These are phyloP conservation scores for Anas platyrhynchos DNA, from an alignment of 2,113 vertebrate species.

Conservation along the genomic window DNA sequence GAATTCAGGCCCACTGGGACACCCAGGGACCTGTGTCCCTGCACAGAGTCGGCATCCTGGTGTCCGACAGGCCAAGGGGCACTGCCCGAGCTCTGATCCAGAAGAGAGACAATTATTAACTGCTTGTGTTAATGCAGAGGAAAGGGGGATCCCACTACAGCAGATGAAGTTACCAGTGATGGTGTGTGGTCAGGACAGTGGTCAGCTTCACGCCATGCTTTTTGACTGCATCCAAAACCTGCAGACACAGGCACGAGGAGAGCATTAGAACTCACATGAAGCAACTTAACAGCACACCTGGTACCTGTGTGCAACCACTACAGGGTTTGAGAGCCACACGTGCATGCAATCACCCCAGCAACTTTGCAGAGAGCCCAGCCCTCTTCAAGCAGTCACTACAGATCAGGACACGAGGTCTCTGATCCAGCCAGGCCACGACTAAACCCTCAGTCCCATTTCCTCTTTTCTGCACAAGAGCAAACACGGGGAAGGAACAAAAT, in stretches of 20 bases:
- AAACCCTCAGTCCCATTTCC: not conserved
- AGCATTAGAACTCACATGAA: not conserved
- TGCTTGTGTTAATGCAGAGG: not conserved
- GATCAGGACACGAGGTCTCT: fast-evolving
- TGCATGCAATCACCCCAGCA: not conserved
- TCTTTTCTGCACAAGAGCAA: not conserved
- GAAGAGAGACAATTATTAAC: not conserved
- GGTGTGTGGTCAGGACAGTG: slow-evolving; percentile 94
- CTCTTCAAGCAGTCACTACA: fast-evolving
- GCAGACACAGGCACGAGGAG: not conserved
- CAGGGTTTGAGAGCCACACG: not conserved
- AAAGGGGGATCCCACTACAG: not conserved
- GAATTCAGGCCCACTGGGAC: not conserved
- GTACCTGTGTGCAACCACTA: not conserved
- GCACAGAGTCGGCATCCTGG: too few relatives aligned
- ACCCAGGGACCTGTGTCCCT: not conserved
- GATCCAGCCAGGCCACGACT: not conserved
- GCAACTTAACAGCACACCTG: not conserved
- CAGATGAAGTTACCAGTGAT: slow-evolving; percentile 87
- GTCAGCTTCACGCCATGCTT: slow-evolving; percentile 91
- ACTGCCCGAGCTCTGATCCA: not conserved
- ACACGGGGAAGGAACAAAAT: not conserved
- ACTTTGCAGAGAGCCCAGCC: not conserved
- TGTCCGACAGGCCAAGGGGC: not conserved
- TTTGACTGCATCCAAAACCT: slow-evolving; percentile 91